Percentiles rank a stretch among this genome's conserved stretches.
Evolutionary conservation across 2,888 invertebrate genomes (phyloP).

Genomic region (Caenorhabditis sp.): DNA sequence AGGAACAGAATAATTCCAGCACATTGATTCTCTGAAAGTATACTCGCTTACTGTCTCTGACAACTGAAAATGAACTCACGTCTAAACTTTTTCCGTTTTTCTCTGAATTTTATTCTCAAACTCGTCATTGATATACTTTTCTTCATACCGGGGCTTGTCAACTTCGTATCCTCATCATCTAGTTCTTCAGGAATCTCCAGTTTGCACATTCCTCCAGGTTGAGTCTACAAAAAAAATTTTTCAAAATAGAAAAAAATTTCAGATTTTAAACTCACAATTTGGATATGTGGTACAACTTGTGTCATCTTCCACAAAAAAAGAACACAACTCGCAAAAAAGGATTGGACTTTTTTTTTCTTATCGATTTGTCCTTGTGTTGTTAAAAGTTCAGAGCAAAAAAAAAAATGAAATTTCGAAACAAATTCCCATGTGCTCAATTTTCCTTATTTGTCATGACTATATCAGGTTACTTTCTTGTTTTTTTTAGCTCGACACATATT

Average conservation of each 20-base stretch:
- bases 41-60: no score
- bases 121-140: conserved; percentile 27
- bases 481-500: background rate
- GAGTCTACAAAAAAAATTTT: background rate
- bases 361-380: background rate
- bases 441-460: background rate
- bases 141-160: conserved; percentile 2
- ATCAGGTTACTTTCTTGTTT: background rate
- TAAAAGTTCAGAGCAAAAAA: background rate
- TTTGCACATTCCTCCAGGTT: background rate
- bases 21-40: conserved; percentile 57
- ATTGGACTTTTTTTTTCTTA: background rate
- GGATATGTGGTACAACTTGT: background rate
- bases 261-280: conserved; percentile 5
- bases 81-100: conserved; percentile 29
- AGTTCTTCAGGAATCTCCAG: background rate
- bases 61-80: conserved; percentile 2
- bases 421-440: background rate
- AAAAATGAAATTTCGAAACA: background rate
- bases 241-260: background rate
- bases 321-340: background rate
- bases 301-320: background rate
- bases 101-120: conserved; percentile 13
- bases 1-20: conserved; percentile 51
- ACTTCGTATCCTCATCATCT: background rate